Conservation (phyloP, 1,140 invertebrate genomes). For the Drosophila grimshawi region DNA sequence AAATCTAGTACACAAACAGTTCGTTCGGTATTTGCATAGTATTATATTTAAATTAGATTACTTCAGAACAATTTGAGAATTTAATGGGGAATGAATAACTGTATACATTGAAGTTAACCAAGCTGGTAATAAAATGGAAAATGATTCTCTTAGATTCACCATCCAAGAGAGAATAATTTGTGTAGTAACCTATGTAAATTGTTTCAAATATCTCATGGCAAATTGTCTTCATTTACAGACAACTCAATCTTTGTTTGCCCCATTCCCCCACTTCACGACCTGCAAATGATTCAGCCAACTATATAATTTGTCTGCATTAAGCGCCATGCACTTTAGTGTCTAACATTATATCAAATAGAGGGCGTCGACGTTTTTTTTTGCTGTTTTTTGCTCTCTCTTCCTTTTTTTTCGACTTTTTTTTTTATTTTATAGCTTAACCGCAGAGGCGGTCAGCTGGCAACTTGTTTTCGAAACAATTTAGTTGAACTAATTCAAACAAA, state of each 20-base stretch:
- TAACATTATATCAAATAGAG: conserved; percentile 32
- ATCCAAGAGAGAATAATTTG: no score
- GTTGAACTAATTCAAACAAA: conserved; percentile 50
- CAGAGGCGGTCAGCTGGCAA: conserved; percentile 41
- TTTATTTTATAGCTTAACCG: conserved; percentile 15
- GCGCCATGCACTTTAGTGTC: conserved; percentile 52
- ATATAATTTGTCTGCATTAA: conserved; percentile 31
- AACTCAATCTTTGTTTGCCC: background rate
- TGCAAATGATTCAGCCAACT: conserved; percentile 20
- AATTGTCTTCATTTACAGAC: background rate
- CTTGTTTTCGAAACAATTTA: conserved; percentile 56
- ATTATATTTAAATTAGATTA: no score
- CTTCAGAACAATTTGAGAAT: no score
- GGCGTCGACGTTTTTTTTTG: conserved; percentile 31
- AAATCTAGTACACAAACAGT: no score
- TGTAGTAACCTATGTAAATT: background rate
- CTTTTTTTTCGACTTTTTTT: conserved; percentile 1
- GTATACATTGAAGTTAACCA: no score
- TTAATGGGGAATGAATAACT: no score
- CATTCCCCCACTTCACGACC: background rate
- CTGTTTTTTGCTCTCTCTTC: conserved; percentile 7
- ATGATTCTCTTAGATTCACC: no score
- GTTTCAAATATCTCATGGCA: no score
- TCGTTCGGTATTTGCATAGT: no score
- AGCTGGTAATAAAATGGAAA: no score